Evolutionary conservation across 2,113 vertebrate species (phyloP).

Genomic region (Scytalopus superciliaris): DNA sequence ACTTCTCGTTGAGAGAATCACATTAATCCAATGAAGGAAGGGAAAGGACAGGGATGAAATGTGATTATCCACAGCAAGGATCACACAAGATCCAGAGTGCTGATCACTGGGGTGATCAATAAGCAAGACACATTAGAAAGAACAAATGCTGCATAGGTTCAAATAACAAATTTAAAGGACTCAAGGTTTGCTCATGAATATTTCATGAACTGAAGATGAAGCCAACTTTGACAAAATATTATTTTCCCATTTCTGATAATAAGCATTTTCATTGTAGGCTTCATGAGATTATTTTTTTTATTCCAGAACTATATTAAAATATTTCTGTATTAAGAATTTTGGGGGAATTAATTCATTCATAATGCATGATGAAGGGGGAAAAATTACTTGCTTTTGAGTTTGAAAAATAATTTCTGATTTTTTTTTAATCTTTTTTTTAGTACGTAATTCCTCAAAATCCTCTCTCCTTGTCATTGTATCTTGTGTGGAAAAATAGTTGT

Average conservation of each 20-base stretch:
- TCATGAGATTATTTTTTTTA: neutral
- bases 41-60: neutral
- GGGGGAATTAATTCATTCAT: neutral
- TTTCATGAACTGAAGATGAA: neutral
- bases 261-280: neutral
- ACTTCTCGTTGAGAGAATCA: neutral
- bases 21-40: neutral
- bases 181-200: neutral
- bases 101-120: neutral
- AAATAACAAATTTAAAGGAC: neutral
- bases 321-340: neutral
- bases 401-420: neutral
- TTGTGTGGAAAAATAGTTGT: neutral
- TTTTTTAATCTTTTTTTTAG: neutral
- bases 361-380: neutral
- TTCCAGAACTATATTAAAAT: neutral
- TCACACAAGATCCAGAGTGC: neutral
- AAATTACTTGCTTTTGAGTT: neutral
- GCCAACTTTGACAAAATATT: neutral
- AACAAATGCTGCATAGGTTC: neutral
- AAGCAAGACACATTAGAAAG: neutral
- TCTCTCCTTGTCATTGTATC: neutral
- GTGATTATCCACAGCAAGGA: neutral
- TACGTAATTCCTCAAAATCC: neutral
- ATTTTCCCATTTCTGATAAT: slow-evolving; percentile 13